These are phyloP conservation scores for Mugil cephalus DNA, from an alignment of 2,113 vertebrate species.

Conservation along the genomic window DNA sequence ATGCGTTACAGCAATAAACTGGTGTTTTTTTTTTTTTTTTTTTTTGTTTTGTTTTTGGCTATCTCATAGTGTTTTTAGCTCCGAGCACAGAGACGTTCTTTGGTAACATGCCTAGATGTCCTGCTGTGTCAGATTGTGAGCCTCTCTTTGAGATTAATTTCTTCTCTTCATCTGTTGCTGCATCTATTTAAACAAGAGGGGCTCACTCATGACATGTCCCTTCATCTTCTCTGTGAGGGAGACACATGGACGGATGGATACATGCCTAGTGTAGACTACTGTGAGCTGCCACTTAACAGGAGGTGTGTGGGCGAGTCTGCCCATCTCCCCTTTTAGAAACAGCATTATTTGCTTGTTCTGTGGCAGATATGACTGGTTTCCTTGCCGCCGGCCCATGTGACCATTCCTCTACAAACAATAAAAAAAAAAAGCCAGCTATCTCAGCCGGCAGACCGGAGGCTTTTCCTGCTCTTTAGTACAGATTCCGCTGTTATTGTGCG, in stretches of 20 bases:
- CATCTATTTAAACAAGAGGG: slow-evolving; percentile 65
- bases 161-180: slow-evolving; percentile 68
- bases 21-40: no score
- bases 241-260: slow-evolving; percentile 69
- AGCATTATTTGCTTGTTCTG: slow-evolving; percentile 75
- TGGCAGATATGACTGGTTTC: slow-evolving; percentile 81
- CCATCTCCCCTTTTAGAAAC: slow-evolving; percentile 83
- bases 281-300: slow-evolving; percentile 77
- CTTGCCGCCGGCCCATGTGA: slow-evolving; percentile 74
- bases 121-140: slow-evolving; percentile 59
- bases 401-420: slow-evolving; percentile 74
- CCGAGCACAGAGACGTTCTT: slow-evolving; percentile 30
- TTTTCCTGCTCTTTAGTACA: slow-evolving; percentile 80
- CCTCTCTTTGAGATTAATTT: slow-evolving; percentile 61
- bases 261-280: slow-evolving; percentile 62
- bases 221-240: slow-evolving; percentile 56
- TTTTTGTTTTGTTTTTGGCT: no score
- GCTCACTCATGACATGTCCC: slow-evolving; percentile 67
- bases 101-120: slow-evolving; percentile 48
- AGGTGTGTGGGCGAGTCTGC: slow-evolving; percentile 79
- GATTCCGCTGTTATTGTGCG: slow-evolving; percentile 75
- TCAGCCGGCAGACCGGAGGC: slow-evolving; percentile 73
- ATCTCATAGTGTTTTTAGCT: slow-evolving; percentile 42
- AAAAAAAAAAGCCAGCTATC: slow-evolving; percentile 78
- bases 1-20: slow-evolving; percentile 18